A percentile compares a stretch with the other conserved stretches of the same genome.
Evolutionary conservation across 2,888 invertebrate genomes (phyloP).

Genomic region (Gandaritis pyraliata): DNA sequence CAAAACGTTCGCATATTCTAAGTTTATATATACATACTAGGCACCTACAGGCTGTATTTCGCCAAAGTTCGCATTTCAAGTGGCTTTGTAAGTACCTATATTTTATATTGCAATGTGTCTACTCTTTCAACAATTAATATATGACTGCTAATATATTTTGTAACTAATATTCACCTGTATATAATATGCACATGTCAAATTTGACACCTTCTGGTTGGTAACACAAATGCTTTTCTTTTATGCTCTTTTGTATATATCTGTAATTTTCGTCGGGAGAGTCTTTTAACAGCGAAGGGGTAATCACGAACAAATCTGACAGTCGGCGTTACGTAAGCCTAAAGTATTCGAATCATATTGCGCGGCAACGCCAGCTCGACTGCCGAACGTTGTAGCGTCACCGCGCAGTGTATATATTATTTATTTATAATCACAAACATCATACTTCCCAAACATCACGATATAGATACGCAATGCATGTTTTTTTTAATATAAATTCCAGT

Average conservation of each 20-base stretch:
- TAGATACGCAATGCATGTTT: no score
- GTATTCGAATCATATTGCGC: no score
- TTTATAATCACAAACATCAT: no score
- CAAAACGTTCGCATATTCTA: conserved; percentile 1
- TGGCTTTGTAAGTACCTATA: background rate
- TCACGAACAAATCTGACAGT: no score
- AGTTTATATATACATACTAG: background rate
- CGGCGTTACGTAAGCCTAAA: no score
- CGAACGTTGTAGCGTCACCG: no score
- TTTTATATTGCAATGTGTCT: conserved; percentile 4
- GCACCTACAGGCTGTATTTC: background rate
- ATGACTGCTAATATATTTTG: conserved; percentile 30
- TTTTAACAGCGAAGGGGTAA: no score
- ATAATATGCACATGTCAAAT: conserved; percentile 18
- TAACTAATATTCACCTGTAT: conserved; percentile 19
- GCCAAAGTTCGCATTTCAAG: background rate
- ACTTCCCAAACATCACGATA: no score
- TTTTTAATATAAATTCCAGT: no score
- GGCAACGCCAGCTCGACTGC: no score
- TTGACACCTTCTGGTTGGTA: conserved; percentile 22
- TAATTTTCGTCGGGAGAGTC: background rate
- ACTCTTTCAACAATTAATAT: conserved; percentile 30
- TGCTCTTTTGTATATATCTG: no score
- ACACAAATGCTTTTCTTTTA: conserved; percentile 9
- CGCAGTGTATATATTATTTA: background rate